Conservation (phyloP, 2,797 vertebrate genomes). For the Sebastiscus tertius region DNA sequence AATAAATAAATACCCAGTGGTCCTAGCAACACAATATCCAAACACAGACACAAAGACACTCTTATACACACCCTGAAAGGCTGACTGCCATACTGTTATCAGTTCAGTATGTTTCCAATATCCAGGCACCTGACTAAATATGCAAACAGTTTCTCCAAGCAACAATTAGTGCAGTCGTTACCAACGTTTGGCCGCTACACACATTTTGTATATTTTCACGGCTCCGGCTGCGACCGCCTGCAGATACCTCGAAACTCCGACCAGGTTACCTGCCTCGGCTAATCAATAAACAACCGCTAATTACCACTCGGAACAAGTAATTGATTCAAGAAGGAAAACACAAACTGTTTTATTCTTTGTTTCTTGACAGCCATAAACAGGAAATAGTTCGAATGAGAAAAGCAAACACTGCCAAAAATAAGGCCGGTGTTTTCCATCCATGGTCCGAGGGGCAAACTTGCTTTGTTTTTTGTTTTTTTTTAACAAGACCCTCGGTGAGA, state of each 20-base stretch:
- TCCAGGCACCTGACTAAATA: constrained; percentile 55
- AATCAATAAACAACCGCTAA: constrained; percentile 64
- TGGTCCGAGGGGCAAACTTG: not conserved
- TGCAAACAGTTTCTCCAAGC: constrained; percentile 18
- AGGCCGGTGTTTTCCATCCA: constrained; percentile 38
- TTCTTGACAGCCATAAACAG: constrained; percentile 24
- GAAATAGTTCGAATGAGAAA: not conserved
- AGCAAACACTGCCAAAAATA: constrained; percentile 16
- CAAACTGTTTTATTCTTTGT: constrained; percentile 20
- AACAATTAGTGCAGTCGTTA: constrained; percentile 38
- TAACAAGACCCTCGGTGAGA: constrained; percentile 4
- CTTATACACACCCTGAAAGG: constrained; percentile 12
- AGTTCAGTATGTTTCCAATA: constrained; percentile 55
- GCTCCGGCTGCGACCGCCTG: constrained; percentile 24
- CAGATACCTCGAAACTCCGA: not conserved
- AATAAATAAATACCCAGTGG: constrained; percentile 7
- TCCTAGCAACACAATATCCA: constrained; percentile 37
- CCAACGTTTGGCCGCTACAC: constrained; percentile 8
- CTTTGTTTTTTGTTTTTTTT: not conserved
- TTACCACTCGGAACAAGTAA: constrained; percentile 21
- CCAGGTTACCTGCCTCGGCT: constrained; percentile 24
- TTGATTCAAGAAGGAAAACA: constrained; percentile 25
- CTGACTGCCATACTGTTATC: constrained; percentile 34
- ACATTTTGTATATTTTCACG: constrained; percentile 66
- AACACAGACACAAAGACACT: constrained; percentile 22